Evolutionary conservation across 1,140 invertebrate species (phyloP), one percentile per base, ranked within the genome.

Genomic region (Pseudoatta argentina): DNA sequence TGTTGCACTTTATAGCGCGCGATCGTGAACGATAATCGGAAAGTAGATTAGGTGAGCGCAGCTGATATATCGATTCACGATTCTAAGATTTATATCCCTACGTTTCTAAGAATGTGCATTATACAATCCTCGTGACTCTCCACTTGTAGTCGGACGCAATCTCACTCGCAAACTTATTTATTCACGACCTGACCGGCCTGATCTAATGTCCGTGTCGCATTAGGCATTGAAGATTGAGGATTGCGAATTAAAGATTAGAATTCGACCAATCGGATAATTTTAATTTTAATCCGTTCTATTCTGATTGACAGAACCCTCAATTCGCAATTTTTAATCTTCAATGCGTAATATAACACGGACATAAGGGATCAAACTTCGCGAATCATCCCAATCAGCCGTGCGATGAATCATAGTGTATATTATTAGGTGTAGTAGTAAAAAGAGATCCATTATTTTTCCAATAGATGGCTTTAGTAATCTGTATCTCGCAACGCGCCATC

Each of bases 111-210:
- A 75, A 75, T 3, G 2, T 39, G 3, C n/a, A 21, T 16, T 75
- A 39, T 59, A 27, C 30, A 75, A 39, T 3, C 12, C 5, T 24
- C 12, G 1, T 16, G 30, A 44, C 10, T 67, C 18, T 67, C 10
- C 34, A 5, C 16, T 64, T 16, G 24, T 2, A 73, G 10, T 34
- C 48, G 18, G 27, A 34, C 51, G 27, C 27, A 39, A 57, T 59
- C n/a, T 51, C 55, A 27, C 21, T 44, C 55, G 53, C 27, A n/a
- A 76, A 12, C 16, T 57, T 73, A 63, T 63, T 77, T 63, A 63
- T 77, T 77, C 73, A 3, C 21, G 44, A 6, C 12, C 10, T 7
- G 55, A 76, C 8, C 73, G 39, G 10, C 39, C 10, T 44, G 39
- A 44, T 7, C 39, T 44, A 44, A 44, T 44, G 1, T 1, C 39